A percentile compares a stretch with the other conserved stretches of the same genome.
These are phyloP conservation scores for Phalanger gymnotis DNA, from an alignment of 2,797 vertebrate species.

Conservation along the genomic window DNA sequence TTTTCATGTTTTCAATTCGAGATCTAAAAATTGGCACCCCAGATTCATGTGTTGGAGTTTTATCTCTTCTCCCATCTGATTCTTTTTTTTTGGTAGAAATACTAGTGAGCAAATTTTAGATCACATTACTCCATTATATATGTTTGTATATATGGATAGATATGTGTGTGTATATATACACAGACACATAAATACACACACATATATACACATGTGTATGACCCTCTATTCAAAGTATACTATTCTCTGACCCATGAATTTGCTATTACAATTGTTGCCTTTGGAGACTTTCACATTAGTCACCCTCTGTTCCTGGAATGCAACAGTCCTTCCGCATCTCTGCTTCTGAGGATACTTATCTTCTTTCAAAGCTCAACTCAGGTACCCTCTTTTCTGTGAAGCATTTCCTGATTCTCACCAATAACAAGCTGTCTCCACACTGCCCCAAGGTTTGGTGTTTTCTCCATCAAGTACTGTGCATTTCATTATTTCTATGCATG, in stretches of 20 bases:
- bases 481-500: neutral
- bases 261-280: neutral
- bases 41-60: slow-evolving; percentile 7
- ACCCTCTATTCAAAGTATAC: neutral
- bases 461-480: neutral
- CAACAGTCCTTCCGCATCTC: neutral
- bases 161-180: too few relatives aligned
- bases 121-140: neutral
- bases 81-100: neutral
- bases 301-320: neutral
- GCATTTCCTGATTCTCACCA: neutral
- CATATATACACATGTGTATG: neutral
- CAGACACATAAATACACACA: neutral
- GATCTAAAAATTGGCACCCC: slow-evolving; percentile 11
- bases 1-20: slow-evolving; percentile 13
- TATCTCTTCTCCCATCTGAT: neutral
- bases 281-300: neutral
- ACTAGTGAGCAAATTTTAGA: neutral
- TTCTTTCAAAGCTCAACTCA: neutral
- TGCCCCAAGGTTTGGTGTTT: neutral
- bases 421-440: neutral
- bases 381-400: neutral
- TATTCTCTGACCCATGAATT: neutral
- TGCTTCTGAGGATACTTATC: neutral
- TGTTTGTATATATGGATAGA: neutral